A percentile compares a stretch with the other conserved stretches of the same genome.
Evolutionary conservation across 2,888 invertebrate species (phyloP).

Genomic region (Ectemnius continuus): DNA sequence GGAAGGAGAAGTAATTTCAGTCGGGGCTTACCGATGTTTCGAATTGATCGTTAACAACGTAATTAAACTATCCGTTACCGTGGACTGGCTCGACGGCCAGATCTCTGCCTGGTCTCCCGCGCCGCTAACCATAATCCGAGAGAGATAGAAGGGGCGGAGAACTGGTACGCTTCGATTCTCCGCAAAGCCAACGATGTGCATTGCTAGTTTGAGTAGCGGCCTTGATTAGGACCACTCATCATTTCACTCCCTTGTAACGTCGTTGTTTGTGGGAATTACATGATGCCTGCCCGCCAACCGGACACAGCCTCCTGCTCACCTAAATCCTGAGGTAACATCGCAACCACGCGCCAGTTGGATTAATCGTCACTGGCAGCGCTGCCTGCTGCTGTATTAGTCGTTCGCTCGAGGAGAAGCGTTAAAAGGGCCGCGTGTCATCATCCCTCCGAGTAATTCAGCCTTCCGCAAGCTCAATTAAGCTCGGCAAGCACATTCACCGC

Average conservation of each 20-base stretch:
- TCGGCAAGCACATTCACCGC: too few species aligned
- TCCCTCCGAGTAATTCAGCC: too few species aligned
- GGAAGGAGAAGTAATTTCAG: conserved; percentile 48
- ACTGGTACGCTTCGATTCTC: conserved; percentile 10
- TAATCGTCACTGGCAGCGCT: too few species aligned
- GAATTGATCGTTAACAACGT: conserved; percentile 62
- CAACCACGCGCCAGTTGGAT: conserved; percentile 23
- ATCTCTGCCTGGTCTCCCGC: conserved; percentile 21
- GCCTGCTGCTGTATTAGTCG: too few species aligned
- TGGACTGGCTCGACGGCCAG: conserved; percentile 21
- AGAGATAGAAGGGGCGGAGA: background rate
- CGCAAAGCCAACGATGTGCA: conserved; percentile 26
- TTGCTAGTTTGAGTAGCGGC: conserved; percentile 44
- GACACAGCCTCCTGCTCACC: conserved; percentile 18
- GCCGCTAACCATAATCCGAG: conserved; percentile 40
- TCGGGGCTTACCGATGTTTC: conserved; percentile 32
- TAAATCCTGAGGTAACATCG: conserved; percentile 28
- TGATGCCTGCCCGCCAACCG: background rate
- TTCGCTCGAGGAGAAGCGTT: too few species aligned
- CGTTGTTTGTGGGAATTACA: conserved; percentile 54
- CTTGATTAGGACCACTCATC: conserved; percentile 69
- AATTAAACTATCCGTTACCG: conserved; percentile 68
- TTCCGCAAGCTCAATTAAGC: too few species aligned
- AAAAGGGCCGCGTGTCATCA: too few species aligned
- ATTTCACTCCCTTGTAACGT: conserved; percentile 56